These are phyloP conservation scores for Apotomis betuletana DNA, from an alignment of 2,888 invertebrate species.

Conservation along the genomic window DNA sequence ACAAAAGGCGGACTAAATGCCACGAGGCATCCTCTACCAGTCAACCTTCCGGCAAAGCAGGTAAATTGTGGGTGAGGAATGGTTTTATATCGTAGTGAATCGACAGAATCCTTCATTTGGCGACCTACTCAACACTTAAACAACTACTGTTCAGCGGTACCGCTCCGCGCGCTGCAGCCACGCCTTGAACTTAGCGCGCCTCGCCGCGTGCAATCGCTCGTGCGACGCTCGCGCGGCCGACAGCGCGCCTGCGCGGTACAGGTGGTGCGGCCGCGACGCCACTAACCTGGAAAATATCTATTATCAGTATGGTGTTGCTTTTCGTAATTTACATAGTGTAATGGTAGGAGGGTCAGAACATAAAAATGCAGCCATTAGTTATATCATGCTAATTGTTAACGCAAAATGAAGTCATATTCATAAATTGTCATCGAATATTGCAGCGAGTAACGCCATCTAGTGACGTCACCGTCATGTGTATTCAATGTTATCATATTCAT, in stretches of 20 bases:
- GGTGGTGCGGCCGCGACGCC: conserved; percentile 65
- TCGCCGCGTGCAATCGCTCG: conserved; percentile 55
- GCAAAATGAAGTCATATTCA: no score
- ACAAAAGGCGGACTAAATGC: no score
- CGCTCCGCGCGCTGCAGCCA: conserved; percentile 55
- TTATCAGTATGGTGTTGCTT: not conserved
- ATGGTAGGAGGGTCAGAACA: conserved; percentile 2
- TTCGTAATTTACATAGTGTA: not conserved
- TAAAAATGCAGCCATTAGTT: conserved; percentile 60
- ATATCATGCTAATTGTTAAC: conserved; percentile 62
- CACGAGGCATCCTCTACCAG: no score
- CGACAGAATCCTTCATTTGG: not conserved
- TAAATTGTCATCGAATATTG: no score
- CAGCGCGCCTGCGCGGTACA: conserved; percentile 69
- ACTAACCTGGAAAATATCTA: conserved; percentile 53
- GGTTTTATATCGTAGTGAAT: no score
- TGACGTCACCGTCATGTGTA: no score
- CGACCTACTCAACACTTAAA: not conserved
- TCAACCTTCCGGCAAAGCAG: no score
- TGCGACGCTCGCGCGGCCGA: conserved; percentile 62
- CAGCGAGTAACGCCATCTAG: no score
- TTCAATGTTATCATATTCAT: no score
- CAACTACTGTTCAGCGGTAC: conserved; percentile 32
- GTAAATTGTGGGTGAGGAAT: no score
- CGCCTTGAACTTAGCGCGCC: conserved; percentile 59